Evolutionary conservation across 2,888 invertebrate genomes (phyloP).

Genomic region (Tetragnatha montana): DNA sequence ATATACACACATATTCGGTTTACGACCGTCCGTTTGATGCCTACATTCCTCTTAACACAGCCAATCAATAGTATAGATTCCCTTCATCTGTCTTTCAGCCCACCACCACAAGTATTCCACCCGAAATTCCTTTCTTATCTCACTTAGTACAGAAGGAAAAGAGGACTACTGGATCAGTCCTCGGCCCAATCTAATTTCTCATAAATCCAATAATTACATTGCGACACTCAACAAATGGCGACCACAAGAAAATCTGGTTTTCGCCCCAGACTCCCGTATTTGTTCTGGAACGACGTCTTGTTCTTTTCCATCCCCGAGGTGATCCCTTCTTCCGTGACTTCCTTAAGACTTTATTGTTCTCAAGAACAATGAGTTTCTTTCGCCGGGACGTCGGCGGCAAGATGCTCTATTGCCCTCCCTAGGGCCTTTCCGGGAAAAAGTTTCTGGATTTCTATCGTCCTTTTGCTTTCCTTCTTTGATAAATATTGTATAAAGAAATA

Average conservation of each 20-base stretch:
- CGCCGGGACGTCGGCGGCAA: not conserved
- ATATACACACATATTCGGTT: not conserved
- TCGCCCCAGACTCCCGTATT: slow-evolving; percentile 31
- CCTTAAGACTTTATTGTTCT: slow-evolving; percentile 45
- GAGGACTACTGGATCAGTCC: slow-evolving; percentile 9
- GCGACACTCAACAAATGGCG: slow-evolving; percentile 31
- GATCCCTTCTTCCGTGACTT: slow-evolving; percentile 21
- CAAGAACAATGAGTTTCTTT: slow-evolving; percentile 31
- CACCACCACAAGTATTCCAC: not conserved
- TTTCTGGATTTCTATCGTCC: not conserved
- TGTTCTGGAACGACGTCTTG: slow-evolving; percentile 49
- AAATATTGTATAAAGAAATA: not conserved
- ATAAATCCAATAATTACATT: slow-evolving; percentile 55
- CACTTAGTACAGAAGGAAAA: not conserved
- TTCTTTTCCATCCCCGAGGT: slow-evolving; percentile 15
- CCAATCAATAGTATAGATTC: slow-evolving; percentile 6
- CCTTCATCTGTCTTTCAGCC: not conserved
- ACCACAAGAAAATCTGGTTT: slow-evolving; percentile 60
- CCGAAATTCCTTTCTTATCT: slow-evolving; percentile 12
- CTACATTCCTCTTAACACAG: not conserved
- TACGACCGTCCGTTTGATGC: not conserved
- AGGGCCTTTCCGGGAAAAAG: slow-evolving; percentile 3
- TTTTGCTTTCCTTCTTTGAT: not conserved
- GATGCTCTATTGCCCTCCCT: not conserved
- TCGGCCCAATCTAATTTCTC: slow-evolving; percentile 46